These are phyloP conservation scores for Cordilura impudica DNA, from an alignment of 2,888 invertebrate genomes.

Conservation along the genomic window DNA sequence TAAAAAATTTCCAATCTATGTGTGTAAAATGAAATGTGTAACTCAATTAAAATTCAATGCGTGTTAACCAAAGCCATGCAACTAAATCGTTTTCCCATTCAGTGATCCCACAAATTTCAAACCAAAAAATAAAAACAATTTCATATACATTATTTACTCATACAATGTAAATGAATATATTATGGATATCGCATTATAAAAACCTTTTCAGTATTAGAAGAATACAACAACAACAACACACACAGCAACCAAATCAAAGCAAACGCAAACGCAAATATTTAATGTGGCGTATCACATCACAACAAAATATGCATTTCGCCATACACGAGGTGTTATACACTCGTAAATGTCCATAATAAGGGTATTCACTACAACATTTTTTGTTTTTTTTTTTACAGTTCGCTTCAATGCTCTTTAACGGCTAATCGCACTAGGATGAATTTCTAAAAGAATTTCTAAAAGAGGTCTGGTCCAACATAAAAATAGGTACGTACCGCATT, in stretches of 20 bases:
- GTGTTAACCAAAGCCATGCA: not conserved
- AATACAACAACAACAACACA: not conserved
- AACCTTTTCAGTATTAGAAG: not conserved
- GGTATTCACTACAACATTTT: too few species aligned
- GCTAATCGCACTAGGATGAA: too few species aligned
- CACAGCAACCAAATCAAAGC: constrained; percentile 55
- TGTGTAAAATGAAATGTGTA: too few species aligned
- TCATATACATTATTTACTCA: too few species aligned
- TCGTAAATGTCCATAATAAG: too few species aligned
- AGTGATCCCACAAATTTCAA: constrained; percentile 20
- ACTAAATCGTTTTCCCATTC: constrained; percentile 33
- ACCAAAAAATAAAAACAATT: not conserved
- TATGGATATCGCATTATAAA: not conserved
- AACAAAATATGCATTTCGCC: constrained; percentile 26
- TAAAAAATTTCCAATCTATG: too few species aligned
- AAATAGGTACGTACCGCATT: too few species aligned
- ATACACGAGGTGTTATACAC: constrained; percentile 26
- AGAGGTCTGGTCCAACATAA: too few species aligned
- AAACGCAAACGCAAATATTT: constrained; percentile 64
- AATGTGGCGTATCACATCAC: constrained; percentile 65
- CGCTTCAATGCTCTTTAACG: too few species aligned
- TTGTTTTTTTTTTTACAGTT: too few species aligned
- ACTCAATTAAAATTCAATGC: not conserved
- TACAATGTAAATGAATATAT: not conserved
- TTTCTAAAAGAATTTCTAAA: too few species aligned